These are phyloP conservation scores for Rhipidura dahli DNA, from an alignment of 2,113 vertebrate species.

Conservation along the genomic window DNA sequence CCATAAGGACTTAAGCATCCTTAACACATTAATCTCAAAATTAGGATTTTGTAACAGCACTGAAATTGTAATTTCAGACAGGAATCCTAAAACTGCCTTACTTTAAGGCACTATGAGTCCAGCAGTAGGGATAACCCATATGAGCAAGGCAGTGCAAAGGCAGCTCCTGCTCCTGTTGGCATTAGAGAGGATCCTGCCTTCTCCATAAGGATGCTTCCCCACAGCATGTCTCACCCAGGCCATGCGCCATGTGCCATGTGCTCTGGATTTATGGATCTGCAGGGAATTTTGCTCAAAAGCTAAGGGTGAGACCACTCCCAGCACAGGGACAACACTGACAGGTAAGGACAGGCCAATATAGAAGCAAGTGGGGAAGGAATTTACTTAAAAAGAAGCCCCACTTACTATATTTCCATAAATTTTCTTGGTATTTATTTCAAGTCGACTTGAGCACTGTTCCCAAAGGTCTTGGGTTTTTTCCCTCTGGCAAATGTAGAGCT, in stretches of 20 bases:
- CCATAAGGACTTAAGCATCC: background rate
- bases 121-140: background rate
- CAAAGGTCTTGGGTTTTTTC: background rate
- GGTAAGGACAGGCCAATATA: background rate
- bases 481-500: background rate
- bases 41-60: background rate
- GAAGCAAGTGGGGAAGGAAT: background rate
- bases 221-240: background rate
- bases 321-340: background rate
- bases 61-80: background rate
- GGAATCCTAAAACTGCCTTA: background rate
- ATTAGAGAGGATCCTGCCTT: background rate
- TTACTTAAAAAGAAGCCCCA: background rate
- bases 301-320: background rate
- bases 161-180: background rate
- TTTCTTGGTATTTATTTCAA: background rate
- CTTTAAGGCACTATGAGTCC: background rate
- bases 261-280: background rate
- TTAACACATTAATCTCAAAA: background rate
- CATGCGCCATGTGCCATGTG: fast-evolving
- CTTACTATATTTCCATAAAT: background rate
- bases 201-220: background rate
- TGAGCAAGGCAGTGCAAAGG: background rate
- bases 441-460: background rate
- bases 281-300: background rate